A percentile compares a stretch with the other conserved stretches of the same genome.
These are phyloP conservation scores for Hypselothyrea guttata DNA, from an alignment of 2,888 invertebrate species.

Conservation along the genomic window DNA sequence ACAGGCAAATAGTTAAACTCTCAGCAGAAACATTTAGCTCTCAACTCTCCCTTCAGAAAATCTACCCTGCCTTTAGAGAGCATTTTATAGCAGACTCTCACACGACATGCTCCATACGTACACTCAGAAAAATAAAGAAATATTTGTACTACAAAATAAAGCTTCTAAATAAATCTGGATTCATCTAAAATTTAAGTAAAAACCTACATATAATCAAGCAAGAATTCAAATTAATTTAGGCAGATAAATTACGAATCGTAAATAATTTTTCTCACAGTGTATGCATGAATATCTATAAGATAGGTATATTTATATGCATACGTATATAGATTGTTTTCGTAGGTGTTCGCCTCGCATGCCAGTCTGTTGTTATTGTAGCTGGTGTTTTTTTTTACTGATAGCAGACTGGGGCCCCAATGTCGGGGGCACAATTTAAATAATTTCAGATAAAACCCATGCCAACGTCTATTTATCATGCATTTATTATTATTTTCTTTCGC, in stretches of 20 bases:
- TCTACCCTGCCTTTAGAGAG: conserved; percentile 7
- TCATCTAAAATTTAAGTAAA: too few relatives aligned
- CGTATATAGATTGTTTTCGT: conserved; percentile 50
- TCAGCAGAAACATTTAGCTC: background rate
- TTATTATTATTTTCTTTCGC: conserved; percentile 35
- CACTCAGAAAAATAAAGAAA: background rate
- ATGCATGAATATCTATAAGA: too few relatives aligned
- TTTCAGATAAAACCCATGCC: conserved; percentile 49
- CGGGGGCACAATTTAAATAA: conserved; percentile 62
- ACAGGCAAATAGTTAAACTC: background rate
- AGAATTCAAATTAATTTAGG: too few relatives aligned
- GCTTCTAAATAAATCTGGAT: too few relatives aligned
- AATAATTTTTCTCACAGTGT: too few relatives aligned
- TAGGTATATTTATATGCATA: too few relatives aligned
- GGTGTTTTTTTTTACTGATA: conserved; percentile 66
- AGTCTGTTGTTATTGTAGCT: conserved; percentile 34
- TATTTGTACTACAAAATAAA: too few relatives aligned
- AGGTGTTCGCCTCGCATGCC: conserved; percentile 52
- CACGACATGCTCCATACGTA: conserved; percentile 1
- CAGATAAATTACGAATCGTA: too few relatives aligned
- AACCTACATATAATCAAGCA: too few relatives aligned
- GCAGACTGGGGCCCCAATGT: conserved; percentile 21
- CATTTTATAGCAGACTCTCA: conserved; percentile 37
- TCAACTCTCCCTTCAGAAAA: too few relatives aligned
- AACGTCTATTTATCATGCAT: conserved; percentile 25